A percentile compares a stretch with the other conserved stretches of the same genome.
Conservation (phyloP, 2,113 vertebrate genomes). For the Spea multiplicata region DNA sequence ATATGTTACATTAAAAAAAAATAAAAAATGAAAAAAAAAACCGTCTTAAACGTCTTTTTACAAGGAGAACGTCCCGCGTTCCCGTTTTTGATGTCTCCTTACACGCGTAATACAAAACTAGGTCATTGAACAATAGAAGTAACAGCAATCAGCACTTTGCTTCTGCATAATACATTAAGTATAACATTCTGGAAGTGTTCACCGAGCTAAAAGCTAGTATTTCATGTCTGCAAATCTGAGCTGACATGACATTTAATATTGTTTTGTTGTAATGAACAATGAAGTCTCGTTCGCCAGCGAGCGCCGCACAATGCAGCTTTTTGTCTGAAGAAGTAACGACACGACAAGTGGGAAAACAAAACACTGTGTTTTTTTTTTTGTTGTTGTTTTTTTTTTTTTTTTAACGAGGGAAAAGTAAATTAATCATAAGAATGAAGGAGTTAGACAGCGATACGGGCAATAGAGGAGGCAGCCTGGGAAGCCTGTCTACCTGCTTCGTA, state of each 20-base stretch:
- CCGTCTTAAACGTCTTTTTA: neutral
- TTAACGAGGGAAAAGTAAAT: constrained; percentile 76
- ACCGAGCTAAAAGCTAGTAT: constrained; percentile 83
- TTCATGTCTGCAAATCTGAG: constrained; percentile 91
- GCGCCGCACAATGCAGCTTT: constrained; percentile 86
- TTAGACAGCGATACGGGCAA: neutral
- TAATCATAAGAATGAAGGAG: constrained; percentile 77
- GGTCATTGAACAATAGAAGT: constrained; percentile 93
- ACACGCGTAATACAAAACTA: constrained; percentile 79
- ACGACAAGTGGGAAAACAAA: constrained; percentile 76
- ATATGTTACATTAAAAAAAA: neutral
- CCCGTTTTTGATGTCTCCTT: constrained; percentile 63
- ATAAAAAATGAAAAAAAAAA: no score
- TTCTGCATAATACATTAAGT: constrained; percentile 98
- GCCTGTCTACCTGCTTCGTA: neutral
- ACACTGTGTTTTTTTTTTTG: neutral
- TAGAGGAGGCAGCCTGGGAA: neutral
- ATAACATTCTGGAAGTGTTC: constrained; percentile 88
- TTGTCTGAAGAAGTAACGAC: constrained; percentile 81
- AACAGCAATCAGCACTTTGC: constrained; percentile 84
- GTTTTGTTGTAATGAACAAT: constrained; percentile 87
- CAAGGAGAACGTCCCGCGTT: constrained; percentile 47
- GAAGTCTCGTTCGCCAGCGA: constrained; percentile 89
- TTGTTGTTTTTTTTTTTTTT: constrained; percentile 61
- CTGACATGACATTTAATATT: constrained; percentile 98